Evolutionary conservation across 2,888 invertebrate genomes (phyloP).

Genomic region (Petrolisthes cinctipes): DNA sequence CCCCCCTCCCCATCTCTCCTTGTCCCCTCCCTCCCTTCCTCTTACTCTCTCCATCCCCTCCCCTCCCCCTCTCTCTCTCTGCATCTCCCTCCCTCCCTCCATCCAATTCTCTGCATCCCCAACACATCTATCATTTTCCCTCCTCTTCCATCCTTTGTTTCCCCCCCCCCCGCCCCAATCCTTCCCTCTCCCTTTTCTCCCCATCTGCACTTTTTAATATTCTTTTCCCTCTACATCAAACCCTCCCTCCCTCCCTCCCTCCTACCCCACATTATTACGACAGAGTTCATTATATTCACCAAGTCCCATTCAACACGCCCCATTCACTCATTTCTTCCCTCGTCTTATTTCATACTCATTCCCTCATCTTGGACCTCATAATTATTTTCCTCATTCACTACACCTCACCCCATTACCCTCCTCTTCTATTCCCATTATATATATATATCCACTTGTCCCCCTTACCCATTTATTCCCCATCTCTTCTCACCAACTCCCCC

Average conservation of each 20-base stretch:
- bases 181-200: not conserved
- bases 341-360: not conserved
- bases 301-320: not conserved
- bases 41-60: not conserved
- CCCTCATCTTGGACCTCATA: not conserved
- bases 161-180: not conserved
- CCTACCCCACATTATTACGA: not conserved
- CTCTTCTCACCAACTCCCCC: not conserved
- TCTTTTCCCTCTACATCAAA: not conserved
- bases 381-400: not conserved
- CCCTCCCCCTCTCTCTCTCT: not conserved
- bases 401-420: not conserved
- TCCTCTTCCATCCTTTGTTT: not conserved
- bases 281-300: too few species aligned
- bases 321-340: not conserved
- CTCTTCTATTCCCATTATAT: not conserved
- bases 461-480: not conserved
- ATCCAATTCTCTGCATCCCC: not conserved
- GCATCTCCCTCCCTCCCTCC: not conserved
- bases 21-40: not conserved
- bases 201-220: not conserved
- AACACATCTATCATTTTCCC: not conserved
- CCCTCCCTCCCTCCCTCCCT: not conserved
- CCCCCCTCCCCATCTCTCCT: not conserved
- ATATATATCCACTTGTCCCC: not conserved